phyloP scores from a whole-genome alignment of 1,140 invertebrate species.

The Anastrepha ludens region DNA sequence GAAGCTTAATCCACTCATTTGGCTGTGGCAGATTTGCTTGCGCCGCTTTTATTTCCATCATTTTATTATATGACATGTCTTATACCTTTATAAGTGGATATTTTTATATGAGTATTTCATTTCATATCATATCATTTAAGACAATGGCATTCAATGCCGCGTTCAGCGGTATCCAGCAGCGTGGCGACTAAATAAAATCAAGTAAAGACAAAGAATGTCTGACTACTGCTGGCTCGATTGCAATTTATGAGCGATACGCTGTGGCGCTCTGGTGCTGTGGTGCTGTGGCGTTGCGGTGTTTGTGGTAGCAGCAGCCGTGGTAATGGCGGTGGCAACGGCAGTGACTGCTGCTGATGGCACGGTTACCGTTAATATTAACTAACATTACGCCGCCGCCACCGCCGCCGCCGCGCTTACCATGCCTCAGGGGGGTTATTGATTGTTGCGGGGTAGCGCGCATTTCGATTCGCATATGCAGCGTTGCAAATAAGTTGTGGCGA shows the following conservation, averaged over 20 bases:
- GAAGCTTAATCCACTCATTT: constrained; percentile 28
- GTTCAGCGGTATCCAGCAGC: constrained; percentile 12
- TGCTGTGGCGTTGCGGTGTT: background rate
- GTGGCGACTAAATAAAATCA: constrained; percentile 53
- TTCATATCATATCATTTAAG: constrained; percentile 52
- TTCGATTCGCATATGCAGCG: background rate
- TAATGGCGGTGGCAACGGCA: background rate
- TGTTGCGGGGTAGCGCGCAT: background rate
- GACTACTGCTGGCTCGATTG: constrained; percentile 52
- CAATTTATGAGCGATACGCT: constrained; percentile 43
- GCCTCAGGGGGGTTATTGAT: background rate
- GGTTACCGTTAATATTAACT: constrained; percentile 51
- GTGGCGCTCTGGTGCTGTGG: background rate
- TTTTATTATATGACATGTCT: constrained; percentile 48
- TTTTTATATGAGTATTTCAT: constrained; percentile 46
- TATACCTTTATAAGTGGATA: constrained; percentile 53
- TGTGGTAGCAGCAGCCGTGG: constrained; percentile 16
- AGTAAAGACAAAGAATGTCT: constrained; percentile 51
- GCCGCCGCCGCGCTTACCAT: background rate
- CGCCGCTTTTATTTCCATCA: constrained; percentile 43
- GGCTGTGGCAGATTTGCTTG: background rate
- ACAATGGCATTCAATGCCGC: constrained; percentile 45
- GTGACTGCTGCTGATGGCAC: constrained; percentile 24
- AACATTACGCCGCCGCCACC: background rate
- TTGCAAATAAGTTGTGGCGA: background rate